These are phyloP conservation scores for Crocodylus rhombifer DNA, from an alignment of 2,797 vertebrate genomes.

Conservation along the genomic window DNA sequence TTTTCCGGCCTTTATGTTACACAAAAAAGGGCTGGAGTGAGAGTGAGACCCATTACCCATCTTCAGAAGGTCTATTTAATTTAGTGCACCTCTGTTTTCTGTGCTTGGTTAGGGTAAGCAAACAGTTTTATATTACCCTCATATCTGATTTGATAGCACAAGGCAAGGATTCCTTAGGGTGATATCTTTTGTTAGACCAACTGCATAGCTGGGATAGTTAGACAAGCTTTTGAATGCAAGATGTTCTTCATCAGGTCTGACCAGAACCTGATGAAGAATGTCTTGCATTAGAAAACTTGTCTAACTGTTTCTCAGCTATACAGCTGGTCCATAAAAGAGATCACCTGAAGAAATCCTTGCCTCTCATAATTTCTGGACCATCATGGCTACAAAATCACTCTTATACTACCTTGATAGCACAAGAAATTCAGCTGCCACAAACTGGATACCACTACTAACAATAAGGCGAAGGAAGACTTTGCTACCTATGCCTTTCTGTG, in stretches of 20 bases:
- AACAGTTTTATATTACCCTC: conserved; percentile 48
- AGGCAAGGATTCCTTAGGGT: background rate
- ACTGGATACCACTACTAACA: conserved; percentile 38
- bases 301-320: too few relatives aligned
- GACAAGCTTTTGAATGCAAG: too few relatives aligned
- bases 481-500: conserved; percentile 55
- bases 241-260: too few relatives aligned
- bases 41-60: background rate
- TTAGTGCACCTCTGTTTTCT: conserved; percentile 55
- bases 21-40: conserved; percentile 42
- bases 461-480: conserved; percentile 30
- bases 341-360: too few relatives aligned
- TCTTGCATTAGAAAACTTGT: too few relatives aligned
- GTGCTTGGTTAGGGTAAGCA: conserved; percentile 45
- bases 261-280: too few relatives aligned
- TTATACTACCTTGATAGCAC: conserved; percentile 37
- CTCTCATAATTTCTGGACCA: too few relatives aligned
- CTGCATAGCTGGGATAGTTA: too few relatives aligned
- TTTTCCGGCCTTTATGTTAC: conserved; percentile 48
- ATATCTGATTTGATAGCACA: conserved; percentile 53
- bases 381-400: too few relatives aligned
- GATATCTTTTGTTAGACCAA: too few relatives aligned
- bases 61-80: background rate
- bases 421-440: conserved; percentile 34
- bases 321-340: too few relatives aligned